Evolutionary conservation across 2,888 invertebrate species (phyloP).

Genomic region (Leuctra nigra): DNA sequence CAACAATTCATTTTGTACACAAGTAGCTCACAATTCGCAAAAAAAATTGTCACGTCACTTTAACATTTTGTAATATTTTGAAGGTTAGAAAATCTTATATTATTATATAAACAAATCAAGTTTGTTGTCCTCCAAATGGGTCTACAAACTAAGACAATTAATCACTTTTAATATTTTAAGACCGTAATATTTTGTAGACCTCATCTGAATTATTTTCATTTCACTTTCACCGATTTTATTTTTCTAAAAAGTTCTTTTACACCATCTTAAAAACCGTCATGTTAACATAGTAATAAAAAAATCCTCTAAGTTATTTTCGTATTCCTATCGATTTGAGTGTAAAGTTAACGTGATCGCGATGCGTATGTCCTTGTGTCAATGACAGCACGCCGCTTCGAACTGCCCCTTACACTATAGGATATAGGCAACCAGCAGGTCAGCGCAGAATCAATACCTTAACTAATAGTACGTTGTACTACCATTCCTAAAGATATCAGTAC

Average conservation of each 20-base stretch:
- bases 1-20: constrained; percentile 14
- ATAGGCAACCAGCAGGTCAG: constrained; percentile 22
- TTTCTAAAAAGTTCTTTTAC: neutral
- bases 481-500: constrained; percentile 3
- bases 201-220: neutral
- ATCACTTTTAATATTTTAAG: too few species aligned
- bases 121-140: too few species aligned
- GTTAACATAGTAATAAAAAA: neutral
- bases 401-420: constrained; percentile 1
- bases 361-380: neutral
- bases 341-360: neutral
- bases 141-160: too few species aligned
- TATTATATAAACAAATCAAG: too few species aligned
- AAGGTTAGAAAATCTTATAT: too few species aligned
- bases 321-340: neutral
- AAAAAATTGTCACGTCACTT: neutral
- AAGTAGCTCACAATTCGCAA: neutral
- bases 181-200: constrained; percentile 2
- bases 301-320: neutral
- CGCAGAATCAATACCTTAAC: constrained; percentile 27
- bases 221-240: constrained; percentile 20
- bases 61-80: neutral
- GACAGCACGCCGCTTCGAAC: constrained; percentile 1
- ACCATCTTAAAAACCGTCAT: neutral
- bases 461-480: constrained; percentile 14